Evolutionary conservation across 2,113 vertebrate species (phyloP), one percentile per base, ranked within the genome.

Genomic region (Illadopsis cleaveri): DNA sequence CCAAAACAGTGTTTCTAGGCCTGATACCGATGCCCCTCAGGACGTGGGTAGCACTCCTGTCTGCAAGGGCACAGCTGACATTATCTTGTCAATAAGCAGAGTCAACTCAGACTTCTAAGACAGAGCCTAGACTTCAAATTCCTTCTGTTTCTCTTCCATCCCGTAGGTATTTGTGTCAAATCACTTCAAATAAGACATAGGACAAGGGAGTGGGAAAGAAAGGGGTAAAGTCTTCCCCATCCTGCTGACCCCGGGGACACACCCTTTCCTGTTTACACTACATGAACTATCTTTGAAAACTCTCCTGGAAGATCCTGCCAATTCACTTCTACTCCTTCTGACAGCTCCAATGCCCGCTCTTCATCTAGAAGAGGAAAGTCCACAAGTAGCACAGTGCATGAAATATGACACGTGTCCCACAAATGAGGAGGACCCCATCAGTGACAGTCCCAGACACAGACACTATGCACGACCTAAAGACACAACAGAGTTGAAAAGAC

Each of bases 391-490:
- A 27, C 5, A 27, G 33, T 14, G 18, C 13, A 33, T 47, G 7
- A 47, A 73, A 33, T 10, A 73, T 0, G 1, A 62, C 9, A 54
- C 19, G 23, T 22, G 22, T 27, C 14, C 9, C 9, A 38, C 3
- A 27, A 0, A 1, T 28, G 22, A 84, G 22, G 11, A 62, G 17
- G 33, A 7, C 2, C 10, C 33, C 16, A 27, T 1, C 28, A 35
- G 12, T 31, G 27, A 83, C 6, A 72, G 19, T 3, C 8, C 2
- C 5, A n/a, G 8, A 21, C 5, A 37, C 1, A 31, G 12, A 31
- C 5, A 7, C 5, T 0, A 21, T 37, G 10, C 22, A 25, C 5
- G 44, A 8, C 4, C 12, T 30, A 20, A 60, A 51, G 10, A 0
- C 7, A 4, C 2, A n/a, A 5, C 4, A 42, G 45, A 44, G 4